Evolutionary conservation across 2,113 vertebrate species (phyloP).

Genomic region (Seriola dumerili): DNA sequence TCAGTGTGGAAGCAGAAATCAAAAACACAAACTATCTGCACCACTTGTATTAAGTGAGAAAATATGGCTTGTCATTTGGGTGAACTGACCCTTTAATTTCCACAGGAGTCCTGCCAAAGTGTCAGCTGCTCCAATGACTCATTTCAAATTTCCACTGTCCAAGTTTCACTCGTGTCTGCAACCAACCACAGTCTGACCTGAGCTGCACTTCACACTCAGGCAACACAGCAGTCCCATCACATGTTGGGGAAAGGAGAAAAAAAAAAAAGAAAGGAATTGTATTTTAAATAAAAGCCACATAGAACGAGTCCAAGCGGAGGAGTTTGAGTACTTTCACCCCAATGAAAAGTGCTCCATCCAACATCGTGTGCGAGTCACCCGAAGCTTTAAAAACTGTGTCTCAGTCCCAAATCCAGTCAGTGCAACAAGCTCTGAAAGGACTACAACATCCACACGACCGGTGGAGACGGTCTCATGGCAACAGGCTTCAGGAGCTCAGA

Average conservation of each 20-base stretch:
- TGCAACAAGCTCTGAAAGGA: background rate
- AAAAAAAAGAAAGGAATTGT: background rate
- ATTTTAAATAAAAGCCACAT: background rate
- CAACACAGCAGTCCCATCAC: background rate
- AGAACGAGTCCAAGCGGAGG: background rate
- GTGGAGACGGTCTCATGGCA: background rate
- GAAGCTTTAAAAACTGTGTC: background rate
- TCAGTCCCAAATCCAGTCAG: background rate
- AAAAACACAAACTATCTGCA: background rate
- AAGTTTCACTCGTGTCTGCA: background rate
- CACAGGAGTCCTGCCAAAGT: background rate
- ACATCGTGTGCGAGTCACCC: background rate
- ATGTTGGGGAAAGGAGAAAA: background rate
- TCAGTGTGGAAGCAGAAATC: background rate
- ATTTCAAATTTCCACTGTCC: background rate
- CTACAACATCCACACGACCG: background rate
- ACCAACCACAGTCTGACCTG: background rate
- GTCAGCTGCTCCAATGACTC: background rate
- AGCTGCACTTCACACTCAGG: background rate
- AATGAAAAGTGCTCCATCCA: background rate
- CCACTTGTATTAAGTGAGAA: background rate
- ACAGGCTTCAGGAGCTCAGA: background rate
- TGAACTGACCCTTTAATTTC: slow-evolving; percentile 30
- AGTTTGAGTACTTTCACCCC: background rate
- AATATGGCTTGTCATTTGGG: background rate